Evolutionary conservation across 2,113 vertebrate species (phyloP), one percentile per base, ranked within the genome.

Genomic region (Pungitius pungitius): DNA sequence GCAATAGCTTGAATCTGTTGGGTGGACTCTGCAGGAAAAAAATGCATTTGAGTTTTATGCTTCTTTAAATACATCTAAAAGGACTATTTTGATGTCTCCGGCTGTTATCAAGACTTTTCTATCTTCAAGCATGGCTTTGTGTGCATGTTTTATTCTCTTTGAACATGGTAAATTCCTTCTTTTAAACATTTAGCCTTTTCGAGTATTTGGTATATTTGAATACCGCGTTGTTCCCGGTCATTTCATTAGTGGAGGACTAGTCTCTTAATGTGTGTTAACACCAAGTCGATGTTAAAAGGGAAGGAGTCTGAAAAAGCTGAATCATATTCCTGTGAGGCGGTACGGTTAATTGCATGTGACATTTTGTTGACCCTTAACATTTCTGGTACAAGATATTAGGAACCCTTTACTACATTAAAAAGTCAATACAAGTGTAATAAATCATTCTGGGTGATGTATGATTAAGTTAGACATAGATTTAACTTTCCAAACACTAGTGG

Each of bases 401-500:
- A 81, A 82, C 79, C 54, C 3, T 68, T 81, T 80, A 82, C 51
- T 73, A 58, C 45, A 75, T 77, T 74, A 58, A 77, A 73, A 83
- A 63, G 39, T 58, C 65, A 35, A 39, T 78, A 73, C 73, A 80
- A 65, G 27, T 69, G 64, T 7, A 77, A 77, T 79, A 76, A 81
- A 87, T 86, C 56, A 58, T 58, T 76, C 64, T 35, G 27, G 47
- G 14, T 51, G 58, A 74, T 42, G 57, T 72, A 22, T 90, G 82
- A 91, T 79, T 76, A 52, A 80, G 84, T 85, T 69, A 57, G 84
- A 86, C 86, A 33, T 75, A 81, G 73, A 90, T 86, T 86, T 88
- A 78, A 82, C 73, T 84, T 91, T 85, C 75, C 85, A 71, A 86
- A 85, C 89, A 87, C 69, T 73, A 83, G 77, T 78, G 84, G 76